Percentiles rank a stretch among this genome's conserved stretches.
phyloP scores from a whole-genome alignment of 2,113 vertebrate genomes.

The Chaetops frenatus region DNA sequence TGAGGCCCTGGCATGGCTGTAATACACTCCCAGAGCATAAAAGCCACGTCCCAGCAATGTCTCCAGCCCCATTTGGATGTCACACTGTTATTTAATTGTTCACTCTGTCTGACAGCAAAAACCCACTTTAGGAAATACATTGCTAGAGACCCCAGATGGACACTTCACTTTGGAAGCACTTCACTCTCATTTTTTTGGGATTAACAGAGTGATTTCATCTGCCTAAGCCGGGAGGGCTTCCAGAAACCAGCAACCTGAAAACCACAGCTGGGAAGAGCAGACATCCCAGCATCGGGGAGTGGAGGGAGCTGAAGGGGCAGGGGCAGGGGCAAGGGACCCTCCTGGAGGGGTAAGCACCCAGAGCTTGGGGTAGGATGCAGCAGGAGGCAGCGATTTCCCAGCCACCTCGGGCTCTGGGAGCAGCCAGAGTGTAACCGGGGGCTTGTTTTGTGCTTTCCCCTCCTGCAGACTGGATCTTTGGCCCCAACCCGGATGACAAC shows the following conservation, averaged over 20 bases:
- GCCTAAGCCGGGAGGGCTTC: neutral
- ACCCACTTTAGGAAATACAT: neutral
- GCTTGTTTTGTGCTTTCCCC: neutral
- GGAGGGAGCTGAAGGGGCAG: neutral
- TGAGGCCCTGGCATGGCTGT: neutral
- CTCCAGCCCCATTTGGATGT: neutral
- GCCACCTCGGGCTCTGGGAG: neutral
- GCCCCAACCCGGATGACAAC: slow-evolving; percentile 62
- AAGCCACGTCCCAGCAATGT: rapidly evolving
- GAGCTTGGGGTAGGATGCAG: rapidly evolving
- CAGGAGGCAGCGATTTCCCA: neutral
- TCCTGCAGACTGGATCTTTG: slow-evolving; percentile 78
- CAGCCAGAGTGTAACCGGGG: neutral
- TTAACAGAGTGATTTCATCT: slow-evolving; percentile 1
- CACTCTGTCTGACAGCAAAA: neutral
- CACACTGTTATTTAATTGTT: neutral
- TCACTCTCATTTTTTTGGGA: slow-evolving; percentile 6
- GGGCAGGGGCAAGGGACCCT: neutral
- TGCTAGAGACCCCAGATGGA: neutral
- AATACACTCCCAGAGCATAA: neutral
- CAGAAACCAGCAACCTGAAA: neutral
- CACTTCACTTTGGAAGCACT: neutral
- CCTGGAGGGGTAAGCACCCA: neutral
- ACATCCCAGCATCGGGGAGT: neutral
- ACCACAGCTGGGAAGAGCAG: neutral